Percentiles rank a stretch among this genome's conserved stretches.
Conservation (phyloP, 2,113 vertebrate species). For the Empidonax traillii region DNA sequence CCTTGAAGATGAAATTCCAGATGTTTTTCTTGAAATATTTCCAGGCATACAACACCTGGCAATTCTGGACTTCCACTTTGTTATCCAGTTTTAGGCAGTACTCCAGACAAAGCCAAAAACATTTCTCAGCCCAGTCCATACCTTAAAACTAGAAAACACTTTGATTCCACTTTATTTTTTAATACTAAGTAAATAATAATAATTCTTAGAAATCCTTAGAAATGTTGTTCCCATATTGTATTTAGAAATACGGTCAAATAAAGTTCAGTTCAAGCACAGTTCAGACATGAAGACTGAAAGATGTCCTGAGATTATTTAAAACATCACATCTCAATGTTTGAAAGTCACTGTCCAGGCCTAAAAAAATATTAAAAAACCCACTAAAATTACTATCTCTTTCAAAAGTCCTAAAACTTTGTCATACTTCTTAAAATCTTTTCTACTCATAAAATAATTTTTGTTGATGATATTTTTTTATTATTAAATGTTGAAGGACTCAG, state of each 20-base stretch:
- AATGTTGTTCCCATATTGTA: neutral
- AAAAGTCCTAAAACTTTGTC: neutral
- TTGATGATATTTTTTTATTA: neutral
- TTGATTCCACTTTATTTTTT: neutral
- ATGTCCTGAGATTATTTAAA: neutral
- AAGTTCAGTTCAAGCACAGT: neutral
- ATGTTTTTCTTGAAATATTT: slow-evolving; percentile 11
- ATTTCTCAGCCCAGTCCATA: neutral
- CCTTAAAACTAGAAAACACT: neutral
- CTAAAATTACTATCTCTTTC: neutral
- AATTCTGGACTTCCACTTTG: neutral
- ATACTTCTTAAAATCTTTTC: neutral
- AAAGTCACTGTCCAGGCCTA: neutral
- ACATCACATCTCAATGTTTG: neutral
- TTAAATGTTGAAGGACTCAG: neutral
- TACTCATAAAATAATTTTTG: neutral
- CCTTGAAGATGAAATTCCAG: slow-evolving; percentile 8
- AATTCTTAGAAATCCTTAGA: neutral
- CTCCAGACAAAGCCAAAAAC: neutral
- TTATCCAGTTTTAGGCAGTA: neutral
- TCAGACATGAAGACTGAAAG: neutral
- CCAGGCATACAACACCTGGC: neutral
- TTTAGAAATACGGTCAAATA: neutral
- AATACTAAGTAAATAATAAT: neutral
- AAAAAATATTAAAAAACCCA: neutral